phyloP scores from a whole-genome alignment of 2,797 vertebrate genomes.

The Merluccius polli region DNA sequence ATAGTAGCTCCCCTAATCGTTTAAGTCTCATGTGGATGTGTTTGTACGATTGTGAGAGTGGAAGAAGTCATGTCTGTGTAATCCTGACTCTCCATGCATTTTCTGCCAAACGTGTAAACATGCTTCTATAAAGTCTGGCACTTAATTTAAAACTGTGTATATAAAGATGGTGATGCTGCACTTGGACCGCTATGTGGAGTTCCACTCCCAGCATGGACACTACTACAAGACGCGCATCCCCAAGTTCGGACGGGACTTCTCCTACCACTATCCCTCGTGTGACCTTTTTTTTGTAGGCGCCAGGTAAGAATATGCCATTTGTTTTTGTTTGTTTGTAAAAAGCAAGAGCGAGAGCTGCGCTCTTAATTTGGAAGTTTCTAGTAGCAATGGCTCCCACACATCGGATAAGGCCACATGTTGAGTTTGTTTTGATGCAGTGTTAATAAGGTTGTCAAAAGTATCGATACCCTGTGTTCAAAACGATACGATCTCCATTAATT shows the following conservation, averaged over 20 bases:
- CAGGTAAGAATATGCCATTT: slow-evolving; percentile 71
- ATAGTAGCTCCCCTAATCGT: background rate
- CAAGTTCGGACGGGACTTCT: slow-evolving; percentile 93
- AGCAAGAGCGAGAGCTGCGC: background rate
- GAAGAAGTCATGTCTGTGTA: background rate
- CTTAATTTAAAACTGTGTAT: slow-evolving; percentile 20
- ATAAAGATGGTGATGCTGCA: slow-evolving; percentile 89
- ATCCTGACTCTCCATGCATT: background rate
- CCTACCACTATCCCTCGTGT: slow-evolving; percentile 93
- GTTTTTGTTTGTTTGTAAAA: no score
- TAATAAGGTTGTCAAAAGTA: no score
- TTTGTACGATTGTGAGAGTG: background rate
- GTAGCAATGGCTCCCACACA: background rate
- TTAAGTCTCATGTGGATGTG: background rate
- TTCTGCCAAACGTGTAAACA: background rate
- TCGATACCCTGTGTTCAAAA: no score
- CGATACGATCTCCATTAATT: no score
- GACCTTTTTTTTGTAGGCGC: slow-evolving; percentile 93
- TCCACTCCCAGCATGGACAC: slow-evolving; percentile 93
- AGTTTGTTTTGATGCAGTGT: background rate
- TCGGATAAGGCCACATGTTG: background rate
- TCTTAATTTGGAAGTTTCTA: background rate
- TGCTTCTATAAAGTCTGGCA: slow-evolving; percentile 7
- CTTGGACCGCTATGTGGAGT: slow-evolving; percentile 86
- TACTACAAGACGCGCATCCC: slow-evolving; percentile 97